These are phyloP conservation scores for Cristatella mucedo DNA, from an alignment of 2,888 invertebrate genomes.

Conservation along the genomic window DNA sequence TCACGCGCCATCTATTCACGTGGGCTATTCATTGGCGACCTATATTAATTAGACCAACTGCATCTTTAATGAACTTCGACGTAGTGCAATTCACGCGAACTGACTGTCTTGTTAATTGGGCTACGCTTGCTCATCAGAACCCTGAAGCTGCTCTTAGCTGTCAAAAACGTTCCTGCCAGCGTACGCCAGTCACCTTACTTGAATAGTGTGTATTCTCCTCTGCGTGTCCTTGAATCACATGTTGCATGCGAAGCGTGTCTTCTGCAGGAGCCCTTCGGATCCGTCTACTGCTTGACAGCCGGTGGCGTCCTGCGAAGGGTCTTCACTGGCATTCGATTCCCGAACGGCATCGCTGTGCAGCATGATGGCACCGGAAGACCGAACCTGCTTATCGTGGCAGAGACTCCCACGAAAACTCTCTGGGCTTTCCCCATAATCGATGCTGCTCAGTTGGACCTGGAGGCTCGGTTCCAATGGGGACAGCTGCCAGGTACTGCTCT, in stretches of 20 bases:
- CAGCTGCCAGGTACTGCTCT: slow-evolving; percentile 25
- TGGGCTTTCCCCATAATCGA: slow-evolving; percentile 20
- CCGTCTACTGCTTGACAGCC: slow-evolving; percentile 25
- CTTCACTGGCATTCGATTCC: slow-evolving; percentile 22
- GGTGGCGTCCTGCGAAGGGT: slow-evolving; percentile 16
- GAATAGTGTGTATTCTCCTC: too few species aligned
- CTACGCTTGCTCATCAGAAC: too few species aligned
- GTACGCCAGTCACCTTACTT: too few species aligned
- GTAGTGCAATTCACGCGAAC: too few species aligned
- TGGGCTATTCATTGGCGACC: too few species aligned
- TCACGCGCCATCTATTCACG: too few species aligned
- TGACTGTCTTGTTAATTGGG: too few species aligned
- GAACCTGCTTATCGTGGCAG: slow-evolving; percentile 24
- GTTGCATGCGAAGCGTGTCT: background rate
- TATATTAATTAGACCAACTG: too few species aligned
- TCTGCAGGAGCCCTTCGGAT: slow-evolving; percentile 27
- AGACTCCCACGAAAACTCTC: slow-evolving; percentile 24
- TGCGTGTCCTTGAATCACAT: background rate
- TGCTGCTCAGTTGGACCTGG: too few species aligned
- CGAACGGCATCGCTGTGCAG: slow-evolving; percentile 28
- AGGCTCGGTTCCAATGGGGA: slow-evolving; percentile 22
- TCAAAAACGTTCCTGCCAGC: too few species aligned
- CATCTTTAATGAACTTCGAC: too few species aligned
- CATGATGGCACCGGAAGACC: slow-evolving; percentile 20
- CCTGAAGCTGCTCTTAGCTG: too few species aligned